phyloP scores from a whole-genome alignment of 30 jellyfish, hydroid and myxozoan genomes.

The Nemopilema nomurai region DNA sequence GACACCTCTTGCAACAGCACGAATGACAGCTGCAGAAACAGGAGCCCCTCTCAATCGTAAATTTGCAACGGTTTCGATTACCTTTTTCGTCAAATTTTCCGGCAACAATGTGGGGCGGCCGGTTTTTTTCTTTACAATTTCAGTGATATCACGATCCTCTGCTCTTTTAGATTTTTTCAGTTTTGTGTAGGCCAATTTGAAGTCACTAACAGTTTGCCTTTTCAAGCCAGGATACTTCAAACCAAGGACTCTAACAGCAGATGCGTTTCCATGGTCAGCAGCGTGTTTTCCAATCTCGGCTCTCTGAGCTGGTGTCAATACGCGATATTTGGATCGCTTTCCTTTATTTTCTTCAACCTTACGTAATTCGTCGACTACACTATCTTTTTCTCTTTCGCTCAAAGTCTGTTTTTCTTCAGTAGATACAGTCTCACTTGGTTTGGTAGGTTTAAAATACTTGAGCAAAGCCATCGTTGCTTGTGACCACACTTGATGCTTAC shows the following conservation, averaged over 20 bases:
- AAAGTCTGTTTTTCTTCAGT: slow-evolving; percentile 38
- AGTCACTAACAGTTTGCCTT: slow-evolving; percentile 12
- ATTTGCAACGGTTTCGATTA: background rate
- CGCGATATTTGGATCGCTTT: slow-evolving; percentile 42
- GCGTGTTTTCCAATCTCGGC: slow-evolving; percentile 1
- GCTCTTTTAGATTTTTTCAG: too few relatives aligned
- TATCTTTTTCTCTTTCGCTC: slow-evolving; percentile 54
- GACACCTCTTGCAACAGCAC: slow-evolving; percentile 1
- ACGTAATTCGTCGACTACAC: slow-evolving; percentile 50
- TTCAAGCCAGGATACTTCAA: background rate
- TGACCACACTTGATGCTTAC: slow-evolving; percentile 50
- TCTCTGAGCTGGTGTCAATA: slow-evolving; percentile 6
- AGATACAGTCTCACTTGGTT: slow-evolving; percentile 55
- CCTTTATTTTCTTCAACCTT: slow-evolving; percentile 48
- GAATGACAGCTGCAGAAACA: background rate
- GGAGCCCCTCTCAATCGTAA: slow-evolving; percentile 20
- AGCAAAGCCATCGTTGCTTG: slow-evolving; percentile 56
- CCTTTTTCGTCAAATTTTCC: slow-evolving; percentile 11
- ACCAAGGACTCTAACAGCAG: background rate
- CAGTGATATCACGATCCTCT: background rate
- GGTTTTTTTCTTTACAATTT: background rate
- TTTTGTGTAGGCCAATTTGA: background rate
- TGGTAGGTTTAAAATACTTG: slow-evolving; percentile 55
- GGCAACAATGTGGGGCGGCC: slow-evolving; percentile 16
- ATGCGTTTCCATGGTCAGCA: background rate